Conservation (phyloP, 92 coral and sea anemone genomes). For the Zoanthus solanderi region DNA sequence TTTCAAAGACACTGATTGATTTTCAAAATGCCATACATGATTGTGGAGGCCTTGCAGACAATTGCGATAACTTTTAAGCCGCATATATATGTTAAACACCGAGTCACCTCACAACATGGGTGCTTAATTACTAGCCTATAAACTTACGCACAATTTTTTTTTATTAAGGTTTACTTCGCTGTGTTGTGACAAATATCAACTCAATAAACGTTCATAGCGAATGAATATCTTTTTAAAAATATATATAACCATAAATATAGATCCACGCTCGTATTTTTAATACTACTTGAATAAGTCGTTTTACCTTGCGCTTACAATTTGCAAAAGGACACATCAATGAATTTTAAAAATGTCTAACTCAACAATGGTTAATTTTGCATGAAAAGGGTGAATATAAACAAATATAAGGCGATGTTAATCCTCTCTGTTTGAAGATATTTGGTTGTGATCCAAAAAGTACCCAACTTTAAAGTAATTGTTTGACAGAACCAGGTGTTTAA, state of each 20-base stretch:
- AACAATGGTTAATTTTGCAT: neutral
- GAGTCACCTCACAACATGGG: neutral
- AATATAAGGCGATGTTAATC: neutral
- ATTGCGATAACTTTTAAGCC: neutral
- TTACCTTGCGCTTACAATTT: neutral
- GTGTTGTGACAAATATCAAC: conserved; percentile 26
- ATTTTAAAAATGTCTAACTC: neutral
- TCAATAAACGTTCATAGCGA: neutral
- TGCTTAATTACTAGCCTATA: conserved; percentile 16
- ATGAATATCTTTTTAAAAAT: neutral
- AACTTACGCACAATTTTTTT: conserved; percentile 8
- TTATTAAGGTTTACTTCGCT: neutral
- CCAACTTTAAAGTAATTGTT: neutral
- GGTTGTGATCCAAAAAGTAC: conserved; percentile 5
- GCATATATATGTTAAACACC: neutral
- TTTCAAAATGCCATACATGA: neutral
- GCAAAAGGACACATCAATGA: conserved; percentile 8
- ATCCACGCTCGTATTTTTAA: conserved; percentile 10
- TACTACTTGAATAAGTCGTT: neutral
- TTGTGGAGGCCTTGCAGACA: neutral
- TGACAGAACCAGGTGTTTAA: conserved; percentile 32
- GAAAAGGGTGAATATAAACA: neutral
- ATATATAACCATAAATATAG: conserved; percentile 10
- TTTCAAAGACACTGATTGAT: neutral
- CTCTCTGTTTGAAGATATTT: conserved; percentile 23